These are phyloP conservation scores for Monoplex corrugatus DNA, from an alignment of 2,888 invertebrate genomes.

Conservation along the genomic window DNA sequence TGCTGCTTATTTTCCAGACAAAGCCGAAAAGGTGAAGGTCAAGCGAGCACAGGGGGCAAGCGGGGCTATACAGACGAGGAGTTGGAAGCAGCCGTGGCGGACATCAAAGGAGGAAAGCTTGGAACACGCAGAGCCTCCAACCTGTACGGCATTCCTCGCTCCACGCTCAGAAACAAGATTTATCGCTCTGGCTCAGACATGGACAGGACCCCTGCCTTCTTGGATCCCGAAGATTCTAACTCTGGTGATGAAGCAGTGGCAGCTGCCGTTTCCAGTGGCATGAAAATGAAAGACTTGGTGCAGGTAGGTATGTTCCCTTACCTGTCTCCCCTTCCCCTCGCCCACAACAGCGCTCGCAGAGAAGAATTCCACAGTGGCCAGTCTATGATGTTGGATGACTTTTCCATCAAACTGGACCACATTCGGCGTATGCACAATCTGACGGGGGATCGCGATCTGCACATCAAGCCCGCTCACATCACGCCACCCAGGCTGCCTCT, in stretches of 20 bases:
- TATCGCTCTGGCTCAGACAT: constrained; percentile 81
- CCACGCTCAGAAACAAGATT: constrained; percentile 96
- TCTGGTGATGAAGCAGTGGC: constrained; percentile 52
- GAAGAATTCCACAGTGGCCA: constrained; percentile 53
- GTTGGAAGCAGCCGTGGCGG: constrained; percentile 94
- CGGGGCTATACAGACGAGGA: constrained; percentile 95
- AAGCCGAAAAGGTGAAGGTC: constrained; percentile 28
- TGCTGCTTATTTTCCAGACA: constrained; percentile 9
- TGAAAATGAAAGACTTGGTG: constrained; percentile 63
- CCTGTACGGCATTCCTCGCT: constrained; percentile 97
- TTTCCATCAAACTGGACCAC: constrained; percentile 67
- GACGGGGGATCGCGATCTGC: constrained; percentile 65
- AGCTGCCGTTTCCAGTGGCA: constrained; percentile 16
- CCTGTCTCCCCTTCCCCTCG: constrained; percentile 55
- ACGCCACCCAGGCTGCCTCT: constrained; percentile 77
- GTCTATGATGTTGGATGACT: constrained; percentile 52
- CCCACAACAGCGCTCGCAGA: constrained; percentile 46
- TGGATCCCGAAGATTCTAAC: constrained; percentile 55
- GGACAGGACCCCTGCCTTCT: constrained; percentile 39
- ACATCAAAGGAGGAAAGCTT: constrained; percentile 95
- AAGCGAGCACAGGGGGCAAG: constrained; percentile 61
- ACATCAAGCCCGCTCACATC: constrained; percentile 66
- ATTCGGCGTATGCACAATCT: constrained; percentile 78
- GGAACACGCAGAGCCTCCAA: constrained; percentile 96
- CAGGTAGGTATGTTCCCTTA: constrained; percentile 55